Base-by-base conservation (phyloP, 2,113 vertebrate species). In the Henicopernis longicauda region DNA sequence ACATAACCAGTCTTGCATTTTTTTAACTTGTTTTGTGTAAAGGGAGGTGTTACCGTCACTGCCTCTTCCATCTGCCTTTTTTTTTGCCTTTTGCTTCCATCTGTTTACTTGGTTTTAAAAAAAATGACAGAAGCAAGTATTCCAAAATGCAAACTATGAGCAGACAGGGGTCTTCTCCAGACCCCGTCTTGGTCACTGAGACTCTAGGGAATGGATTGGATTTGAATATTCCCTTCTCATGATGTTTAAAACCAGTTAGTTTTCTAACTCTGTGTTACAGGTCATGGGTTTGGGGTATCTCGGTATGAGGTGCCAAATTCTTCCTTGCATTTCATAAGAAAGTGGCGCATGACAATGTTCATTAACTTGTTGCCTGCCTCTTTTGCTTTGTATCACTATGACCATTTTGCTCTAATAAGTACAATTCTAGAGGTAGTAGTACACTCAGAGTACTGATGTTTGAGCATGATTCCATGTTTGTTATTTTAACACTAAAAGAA, bases 271-370 rank as follows among this genome's bases (percentile, higher is more conserved):
- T 84, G 22, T 93, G 20, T 55, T 79, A 44, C 11, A 44, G 6
- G 10, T 80, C 12, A 26, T n/a, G 6, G 13, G 6, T 49, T 84
- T 87, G 45, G 26, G 11, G 26, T 49, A 25, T 49, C 18, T 10
- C 8, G 38, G 7, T 22, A 16, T 31, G 14, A 63, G 16, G 2
- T 47, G 20, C 1, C 8, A 44, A 66, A 49, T 80, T 81, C 19
- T 36, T 63, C 23, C 20, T 63, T 90, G 31, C 13, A 44, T 58
- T 92, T 76, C 47, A 11, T 52, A 76, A 71, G 29, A 54, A 82
- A 22, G 3, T 31, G 38, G 44, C 2, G 1, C 49, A 6, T 84
- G 16, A 17, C 0, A 0, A 29, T 22, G 3, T 34, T 76, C 6
- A 82, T 88, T 71, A 65, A 10, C 9, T 31, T 49, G 6, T 40